Evolutionary conservation across 2,113 vertebrate species (phyloP).

Genomic region (Brachypteracias leptosomus): DNA sequence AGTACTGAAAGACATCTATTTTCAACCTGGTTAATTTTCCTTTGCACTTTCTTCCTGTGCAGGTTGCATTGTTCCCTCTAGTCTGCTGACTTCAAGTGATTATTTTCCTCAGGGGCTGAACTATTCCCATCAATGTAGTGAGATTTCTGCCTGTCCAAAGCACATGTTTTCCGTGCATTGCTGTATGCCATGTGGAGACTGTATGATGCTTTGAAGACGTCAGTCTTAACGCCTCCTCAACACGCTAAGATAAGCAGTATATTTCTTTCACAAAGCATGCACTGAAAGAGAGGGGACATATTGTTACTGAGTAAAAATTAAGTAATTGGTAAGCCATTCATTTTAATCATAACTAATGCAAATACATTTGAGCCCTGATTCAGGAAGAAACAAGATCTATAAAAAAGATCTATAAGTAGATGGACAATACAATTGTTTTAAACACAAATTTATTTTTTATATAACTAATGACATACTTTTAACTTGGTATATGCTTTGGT

Average conservation of each 20-base stretch:
- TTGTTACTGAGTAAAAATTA: not conserved
- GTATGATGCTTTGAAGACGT: not conserved
- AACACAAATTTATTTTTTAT: not conserved
- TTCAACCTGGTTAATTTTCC: not conserved
- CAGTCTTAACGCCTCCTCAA: not conserved
- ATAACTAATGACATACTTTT: not conserved
- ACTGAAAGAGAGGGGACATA: not conserved
- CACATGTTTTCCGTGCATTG: fast-evolving
- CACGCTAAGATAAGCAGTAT: not conserved
- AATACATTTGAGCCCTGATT: not conserved
- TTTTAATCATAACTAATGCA: not conserved
- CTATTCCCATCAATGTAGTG: not conserved
- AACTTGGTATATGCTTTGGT: not conserved
- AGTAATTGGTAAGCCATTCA: not conserved
- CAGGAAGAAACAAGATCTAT: not conserved
- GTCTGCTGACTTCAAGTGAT: not conserved
- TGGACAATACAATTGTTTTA: not conserved
- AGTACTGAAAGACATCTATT: not conserved
- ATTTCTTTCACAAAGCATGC: not conserved
- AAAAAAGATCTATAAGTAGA: not conserved
- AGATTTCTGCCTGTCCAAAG: not conserved
- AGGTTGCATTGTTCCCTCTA: not conserved
- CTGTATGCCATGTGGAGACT: not conserved
- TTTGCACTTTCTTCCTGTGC: not conserved
- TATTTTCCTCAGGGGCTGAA: not conserved